Evolutionary conservation across 2,888 invertebrate genomes (phyloP), one percentile per base, ranked within the genome.

Genomic region (Salpingus planirostris): DNA sequence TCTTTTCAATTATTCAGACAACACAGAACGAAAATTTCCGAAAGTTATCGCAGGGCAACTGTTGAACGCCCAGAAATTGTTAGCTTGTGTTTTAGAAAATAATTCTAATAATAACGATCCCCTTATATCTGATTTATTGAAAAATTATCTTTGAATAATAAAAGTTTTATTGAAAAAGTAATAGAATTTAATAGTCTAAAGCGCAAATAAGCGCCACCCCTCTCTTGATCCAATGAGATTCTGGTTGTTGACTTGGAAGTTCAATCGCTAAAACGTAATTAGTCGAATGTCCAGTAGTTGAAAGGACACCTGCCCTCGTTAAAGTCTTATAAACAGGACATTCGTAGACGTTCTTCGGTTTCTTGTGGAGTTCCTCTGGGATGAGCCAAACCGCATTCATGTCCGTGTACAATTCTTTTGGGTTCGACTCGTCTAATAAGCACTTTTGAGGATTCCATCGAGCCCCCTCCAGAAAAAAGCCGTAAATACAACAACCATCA

Each of bases 401-500:
- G 32, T 78, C 79, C 13, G 78, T 80, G 50, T 83, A 75, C 18
- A 88, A 65, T 50, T 86, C 78, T 53, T 80, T 80, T 0, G 78
- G 71, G 1, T 63, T 54, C 24, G 78, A 78, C 55, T 80, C 80
- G 18, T 71, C 73, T 0, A 80, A 60, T 1, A 62, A 35, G 55
- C 68, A 64, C 47, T 64, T 69, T 0, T 68, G 60, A 25, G 57
- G 49, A 56, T 80, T 77, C 85, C 85, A 88, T 22, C 82, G 67
- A n/a, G 80, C 80, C 0, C 87, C 87, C 59, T 87, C 86, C 28
- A 87, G 58, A 59, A 69, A 88, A 36, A 88, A 56, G 1, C 80
- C 80, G 32, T 73, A 69, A 24, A 80, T 73, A 40, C 71, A 74
- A 43, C 78, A 78, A 0, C 80, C 80, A 49, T 79, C 74, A 0